phyloP scores from a whole-genome alignment of 2,797 vertebrate species.

The Ara ararauna region DNA sequence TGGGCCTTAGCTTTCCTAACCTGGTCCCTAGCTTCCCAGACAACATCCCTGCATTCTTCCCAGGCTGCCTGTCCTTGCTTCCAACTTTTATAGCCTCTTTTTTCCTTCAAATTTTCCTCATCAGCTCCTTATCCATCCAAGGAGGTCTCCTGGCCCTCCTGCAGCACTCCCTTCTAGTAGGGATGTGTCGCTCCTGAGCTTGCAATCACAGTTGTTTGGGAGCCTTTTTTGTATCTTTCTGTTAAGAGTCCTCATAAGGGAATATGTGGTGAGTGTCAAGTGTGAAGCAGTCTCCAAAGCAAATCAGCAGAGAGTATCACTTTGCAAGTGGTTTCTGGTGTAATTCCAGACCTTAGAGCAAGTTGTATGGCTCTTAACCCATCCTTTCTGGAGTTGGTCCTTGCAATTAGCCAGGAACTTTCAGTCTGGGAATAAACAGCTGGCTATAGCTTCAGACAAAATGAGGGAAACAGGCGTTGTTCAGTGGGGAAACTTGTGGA shows the following conservation, averaged over 20 bases:
- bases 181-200: no score
- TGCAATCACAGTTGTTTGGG: neutral
- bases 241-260: neutral
- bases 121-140: no score
- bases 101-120: no score
- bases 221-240: neutral
- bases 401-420: neutral
- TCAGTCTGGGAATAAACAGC: neutral
- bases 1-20: no score
- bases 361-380: neutral
- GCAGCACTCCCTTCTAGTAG: no score
- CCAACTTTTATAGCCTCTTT: no score
- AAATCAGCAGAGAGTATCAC: neutral
- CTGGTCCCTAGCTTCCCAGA: no score
- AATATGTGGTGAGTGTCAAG: neutral
- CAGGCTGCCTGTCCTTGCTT: no score
- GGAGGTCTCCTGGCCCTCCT: no score
- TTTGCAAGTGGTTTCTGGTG: neutral
- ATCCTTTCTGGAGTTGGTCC: neutral
- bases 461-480: neutral
- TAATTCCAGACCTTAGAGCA: neutral
- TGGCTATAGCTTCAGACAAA: neutral
- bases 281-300: neutral
- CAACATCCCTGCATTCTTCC: no score
- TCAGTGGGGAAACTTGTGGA: neutral